Percentiles rank a stretch among this genome's conserved stretches.
These are phyloP conservation scores for Camponotus floridanus DNA, from an alignment of 1,140 invertebrate species.

Conservation along the genomic window DNA sequence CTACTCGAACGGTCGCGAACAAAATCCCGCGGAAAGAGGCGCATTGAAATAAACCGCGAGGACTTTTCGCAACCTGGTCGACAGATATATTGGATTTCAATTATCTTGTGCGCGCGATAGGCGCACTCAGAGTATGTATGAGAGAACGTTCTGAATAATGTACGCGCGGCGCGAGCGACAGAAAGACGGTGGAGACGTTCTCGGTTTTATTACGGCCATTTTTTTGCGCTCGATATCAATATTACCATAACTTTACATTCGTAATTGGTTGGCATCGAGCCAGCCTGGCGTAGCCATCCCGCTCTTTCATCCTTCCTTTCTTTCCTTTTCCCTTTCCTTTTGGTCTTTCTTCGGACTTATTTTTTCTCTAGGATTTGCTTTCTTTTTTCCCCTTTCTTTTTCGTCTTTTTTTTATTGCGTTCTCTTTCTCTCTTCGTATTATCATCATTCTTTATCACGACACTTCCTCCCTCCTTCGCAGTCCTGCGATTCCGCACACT, in stretches of 20 bases:
- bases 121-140: constrained; percentile 40
- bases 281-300: constrained; percentile 49
- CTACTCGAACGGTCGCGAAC: neutral
- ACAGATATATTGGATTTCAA: constrained; percentile 71
- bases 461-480: constrained; percentile 24
- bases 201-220: constrained; percentile 58
- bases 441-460: constrained; percentile 25
- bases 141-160: constrained; percentile 64
- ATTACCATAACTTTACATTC: constrained; percentile 76
- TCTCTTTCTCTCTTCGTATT: constrained; percentile 12
- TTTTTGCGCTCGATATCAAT: constrained; percentile 69
- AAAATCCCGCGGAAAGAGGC: constrained; percentile 15
- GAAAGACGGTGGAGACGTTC: constrained; percentile 30
- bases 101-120: constrained; percentile 55
- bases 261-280: constrained; percentile 73
- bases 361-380: constrained; percentile 9
- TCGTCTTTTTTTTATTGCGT: neutral
- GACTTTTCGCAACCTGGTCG: constrained; percentile 30
- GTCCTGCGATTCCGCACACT: constrained; percentile 12
- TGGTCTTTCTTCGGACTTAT: neutral
- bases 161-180: constrained; percentile 31
- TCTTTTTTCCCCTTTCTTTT: neutral
- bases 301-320: neutral
- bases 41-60: constrained; percentile 56
- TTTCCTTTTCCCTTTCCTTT: neutral